phyloP scores from a whole-genome alignment of 1,140 invertebrate species.

The Heliothis subflexa region DNA sequence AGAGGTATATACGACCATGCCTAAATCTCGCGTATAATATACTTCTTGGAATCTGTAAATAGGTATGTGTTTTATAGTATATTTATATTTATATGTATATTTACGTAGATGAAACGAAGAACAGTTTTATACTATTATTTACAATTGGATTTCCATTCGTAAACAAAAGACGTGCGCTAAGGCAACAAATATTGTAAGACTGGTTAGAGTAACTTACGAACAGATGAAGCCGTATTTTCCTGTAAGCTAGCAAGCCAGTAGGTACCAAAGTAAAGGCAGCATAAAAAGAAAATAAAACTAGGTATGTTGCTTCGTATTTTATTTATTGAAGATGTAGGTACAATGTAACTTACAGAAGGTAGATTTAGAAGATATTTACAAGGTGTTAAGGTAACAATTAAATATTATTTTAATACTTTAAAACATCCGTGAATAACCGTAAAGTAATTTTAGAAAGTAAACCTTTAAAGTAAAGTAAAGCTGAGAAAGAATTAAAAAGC shows the following conservation, averaged over 20 bases:
- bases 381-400: slow-evolving; percentile 70
- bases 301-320: slow-evolving; percentile 55
- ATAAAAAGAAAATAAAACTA: slow-evolving; percentile 36
- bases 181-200: not conserved
- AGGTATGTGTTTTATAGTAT: no score
- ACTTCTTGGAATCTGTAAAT: no score
- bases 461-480: slow-evolving; percentile 28
- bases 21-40: no score
- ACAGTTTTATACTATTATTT: no score
- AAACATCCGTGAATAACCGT: slow-evolving; percentile 36
- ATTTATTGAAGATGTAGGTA: slow-evolving; percentile 82
- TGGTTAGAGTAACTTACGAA: not conserved
- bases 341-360: slow-evolving; percentile 80
- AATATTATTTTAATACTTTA: slow-evolving; percentile 58
- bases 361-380: slow-evolving; percentile 84
- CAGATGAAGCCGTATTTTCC: not conserved
- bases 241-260: not conserved
- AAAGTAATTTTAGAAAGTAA: slow-evolving; percentile 47
- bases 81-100: no score
- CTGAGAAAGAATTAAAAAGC: slow-evolving; percentile 22
- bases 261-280: not conserved
- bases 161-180: slow-evolving; percentile 5
- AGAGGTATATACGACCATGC: not conserved
- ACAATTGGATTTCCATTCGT: no score
- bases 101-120: no score